Conservation (phyloP, 1,140 invertebrate genomes). For the Anoplophora glabripennis region DNA sequence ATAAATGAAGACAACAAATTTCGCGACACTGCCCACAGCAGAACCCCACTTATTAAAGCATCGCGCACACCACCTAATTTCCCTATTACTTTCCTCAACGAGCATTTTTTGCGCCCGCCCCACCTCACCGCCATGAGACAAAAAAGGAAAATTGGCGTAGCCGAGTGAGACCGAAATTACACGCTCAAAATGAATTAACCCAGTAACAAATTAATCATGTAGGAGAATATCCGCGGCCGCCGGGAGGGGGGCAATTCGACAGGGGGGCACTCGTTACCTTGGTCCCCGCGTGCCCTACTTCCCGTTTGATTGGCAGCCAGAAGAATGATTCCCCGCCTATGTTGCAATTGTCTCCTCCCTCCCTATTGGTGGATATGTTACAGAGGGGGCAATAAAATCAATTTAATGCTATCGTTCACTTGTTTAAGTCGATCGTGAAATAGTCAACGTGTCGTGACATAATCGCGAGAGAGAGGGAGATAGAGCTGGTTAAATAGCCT, state of each 20-base stretch:
- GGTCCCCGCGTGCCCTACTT: constrained; percentile 8
- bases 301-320: constrained; percentile 32
- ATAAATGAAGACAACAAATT: too few species aligned
- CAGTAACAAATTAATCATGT: constrained; percentile 32
- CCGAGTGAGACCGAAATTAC: constrained; percentile 13
- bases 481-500: not conserved
- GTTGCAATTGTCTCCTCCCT: constrained; percentile 25
- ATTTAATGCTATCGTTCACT: constrained; percentile 39
- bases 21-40: too few species aligned
- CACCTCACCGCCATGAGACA: not conserved
- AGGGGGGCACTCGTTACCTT: constrained; percentile 17
- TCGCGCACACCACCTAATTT: too few species aligned
- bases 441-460: constrained; percentile 9
- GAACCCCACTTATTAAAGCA: too few species aligned
- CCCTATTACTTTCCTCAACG: too few species aligned
- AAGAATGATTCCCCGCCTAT: constrained; percentile 32
- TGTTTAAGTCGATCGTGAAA: constrained; percentile 26
- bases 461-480: constrained; percentile 14
- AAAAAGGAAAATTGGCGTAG: constrained; percentile 10
- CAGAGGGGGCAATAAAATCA: constrained; percentile 43
- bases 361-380: constrained; percentile 26
- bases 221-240: constrained; percentile 24
- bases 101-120: too few species aligned
- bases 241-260: constrained; percentile 21
- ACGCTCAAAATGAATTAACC: constrained; percentile 31